Evolutionary conservation across 2,888 invertebrate species (phyloP).

Genomic region (Sphecodes monilicornis): DNA sequence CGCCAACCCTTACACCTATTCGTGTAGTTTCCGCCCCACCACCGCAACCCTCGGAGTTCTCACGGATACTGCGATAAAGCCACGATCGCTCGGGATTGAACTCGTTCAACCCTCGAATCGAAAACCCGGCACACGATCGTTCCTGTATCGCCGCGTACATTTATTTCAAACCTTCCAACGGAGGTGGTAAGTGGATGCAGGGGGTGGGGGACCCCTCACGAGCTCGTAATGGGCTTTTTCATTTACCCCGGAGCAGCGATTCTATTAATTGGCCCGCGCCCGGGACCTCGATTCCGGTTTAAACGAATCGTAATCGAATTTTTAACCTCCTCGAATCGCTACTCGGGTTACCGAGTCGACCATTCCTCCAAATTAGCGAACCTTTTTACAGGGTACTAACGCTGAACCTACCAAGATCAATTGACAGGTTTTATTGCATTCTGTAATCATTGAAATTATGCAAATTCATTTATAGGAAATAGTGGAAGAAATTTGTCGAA

Average conservation of each 20-base stretch:
- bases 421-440: too few relatives aligned
- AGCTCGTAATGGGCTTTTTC: background rate
- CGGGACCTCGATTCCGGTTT: background rate
- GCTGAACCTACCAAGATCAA: too few relatives aligned
- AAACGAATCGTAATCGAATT: background rate
- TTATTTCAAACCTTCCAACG: slow-evolving; percentile 45
- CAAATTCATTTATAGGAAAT: too few relatives aligned
- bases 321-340: background rate
- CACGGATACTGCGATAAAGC: slow-evolving; percentile 74
- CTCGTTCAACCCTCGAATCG: slow-evolving; percentile 83
- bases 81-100: slow-evolving; percentile 83
- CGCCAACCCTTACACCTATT: slow-evolving; percentile 44
- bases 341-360: background rate
- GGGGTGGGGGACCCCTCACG: background rate
- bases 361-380: background rate
- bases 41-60: slow-evolving; percentile 58
- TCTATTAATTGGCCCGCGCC: slow-evolving; percentile 41
- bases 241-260: slow-evolving; percentile 29
- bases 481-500: too few relatives aligned
- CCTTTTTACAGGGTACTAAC: too few relatives aligned
- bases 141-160: slow-evolving; percentile 43
- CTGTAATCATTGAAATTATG: too few relatives aligned
- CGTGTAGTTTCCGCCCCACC: slow-evolving; percentile 46
- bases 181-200: slow-evolving; percentile 12
- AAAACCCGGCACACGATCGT: slow-evolving; percentile 66